Evolutionary conservation across 2,113 vertebrate genomes (phyloP).

Genomic region (Bucco capensis): DNA sequence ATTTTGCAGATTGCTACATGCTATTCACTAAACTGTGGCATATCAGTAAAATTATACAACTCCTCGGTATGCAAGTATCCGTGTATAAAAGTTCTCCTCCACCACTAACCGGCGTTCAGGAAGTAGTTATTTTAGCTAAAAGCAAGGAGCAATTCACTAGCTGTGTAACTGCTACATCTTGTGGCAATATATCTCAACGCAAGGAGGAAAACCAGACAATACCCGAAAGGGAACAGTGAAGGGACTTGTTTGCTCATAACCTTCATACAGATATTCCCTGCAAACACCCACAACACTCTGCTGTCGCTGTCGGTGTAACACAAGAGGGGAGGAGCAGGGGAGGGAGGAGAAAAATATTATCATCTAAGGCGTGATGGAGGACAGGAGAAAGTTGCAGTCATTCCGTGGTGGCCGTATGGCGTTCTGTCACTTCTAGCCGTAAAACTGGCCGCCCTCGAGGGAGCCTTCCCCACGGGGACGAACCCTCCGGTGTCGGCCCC

Average conservation of each 20-base stretch:
- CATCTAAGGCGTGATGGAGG: conserved; percentile 67
- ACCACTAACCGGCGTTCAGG: conserved; percentile 15
- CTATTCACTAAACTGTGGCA: conserved; percentile 23
- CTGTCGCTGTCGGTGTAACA: conserved; percentile 67
- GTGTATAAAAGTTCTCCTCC: conserved; percentile 59
- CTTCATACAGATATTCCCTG: conserved; percentile 69
- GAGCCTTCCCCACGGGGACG: neutral
- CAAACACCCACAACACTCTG: conserved; percentile 75
- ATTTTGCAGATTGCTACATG: conserved; percentile 5
- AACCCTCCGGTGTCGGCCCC: neutral
- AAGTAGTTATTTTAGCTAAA: conserved; percentile 65
- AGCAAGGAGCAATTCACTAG: conserved; percentile 42
- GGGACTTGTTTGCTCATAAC: conserved; percentile 72
- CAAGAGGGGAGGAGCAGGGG: conserved; percentile 69
- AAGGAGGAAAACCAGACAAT: conserved; percentile 73
- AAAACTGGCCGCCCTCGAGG: neutral
- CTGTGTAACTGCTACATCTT: conserved; percentile 80
- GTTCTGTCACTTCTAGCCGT: conserved; percentile 54
- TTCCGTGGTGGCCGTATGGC: conserved; percentile 39
- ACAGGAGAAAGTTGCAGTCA: conserved; percentile 71
- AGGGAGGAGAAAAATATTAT: conserved; percentile 61
- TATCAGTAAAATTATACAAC: conserved; percentile 61
- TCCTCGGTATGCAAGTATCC: conserved; percentile 1
- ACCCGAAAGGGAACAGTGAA: conserved; percentile 65
- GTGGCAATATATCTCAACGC: conserved; percentile 70